These are phyloP conservation scores for Diplodus puntazzo DNA, from an alignment of 2,797 vertebrate genomes.

Conservation along the genomic window DNA sequence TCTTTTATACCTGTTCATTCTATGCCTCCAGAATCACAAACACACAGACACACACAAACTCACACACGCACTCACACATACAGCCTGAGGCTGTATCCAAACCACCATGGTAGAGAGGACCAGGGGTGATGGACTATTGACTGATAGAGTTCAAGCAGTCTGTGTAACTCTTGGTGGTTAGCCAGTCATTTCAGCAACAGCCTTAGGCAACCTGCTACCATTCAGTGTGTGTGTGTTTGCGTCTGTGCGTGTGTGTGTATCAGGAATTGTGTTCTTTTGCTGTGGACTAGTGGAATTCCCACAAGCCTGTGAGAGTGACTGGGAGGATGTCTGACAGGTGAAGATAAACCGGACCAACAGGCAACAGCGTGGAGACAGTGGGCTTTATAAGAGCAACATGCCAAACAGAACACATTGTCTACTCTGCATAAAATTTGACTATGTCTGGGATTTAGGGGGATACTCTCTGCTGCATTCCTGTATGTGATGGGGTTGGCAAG, in stretches of 20 bases:
- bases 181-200: slow-evolving; percentile 73
- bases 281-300: slow-evolving; percentile 56
- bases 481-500: slow-evolving; percentile 24
- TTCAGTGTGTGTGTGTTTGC: slow-evolving; percentile 23
- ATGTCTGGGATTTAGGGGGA: slow-evolving; percentile 17
- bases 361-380: slow-evolving; percentile 28
- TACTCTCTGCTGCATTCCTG: slow-evolving; percentile 1
- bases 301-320: slow-evolving; percentile 56
- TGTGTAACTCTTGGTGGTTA: slow-evolving; percentile 70
- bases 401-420: slow-evolving; percentile 49
- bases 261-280: slow-evolving; percentile 45
- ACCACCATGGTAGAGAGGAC: slow-evolving; percentile 61
- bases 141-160: slow-evolving; percentile 69
- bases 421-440: slow-evolving; percentile 36
- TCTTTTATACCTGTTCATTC: slow-evolving; percentile 42
- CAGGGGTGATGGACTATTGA: slow-evolving; percentile 73
- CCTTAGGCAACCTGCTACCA: slow-evolving; percentile 65
- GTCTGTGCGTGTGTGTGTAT: slow-evolving; percentile 36
- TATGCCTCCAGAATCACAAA: slow-evolving; percentile 58
- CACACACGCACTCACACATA: slow-evolving; percentile 32
- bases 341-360: slow-evolving; percentile 68
- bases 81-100: slow-evolving; percentile 71
- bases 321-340: slow-evolving; percentile 65
- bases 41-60: slow-evolving; percentile 4
- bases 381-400: slow-evolving; percentile 28